These are phyloP conservation scores for Tichodroma muraria DNA, from an alignment of 2,113 vertebrate genomes.

Conservation along the genomic window DNA sequence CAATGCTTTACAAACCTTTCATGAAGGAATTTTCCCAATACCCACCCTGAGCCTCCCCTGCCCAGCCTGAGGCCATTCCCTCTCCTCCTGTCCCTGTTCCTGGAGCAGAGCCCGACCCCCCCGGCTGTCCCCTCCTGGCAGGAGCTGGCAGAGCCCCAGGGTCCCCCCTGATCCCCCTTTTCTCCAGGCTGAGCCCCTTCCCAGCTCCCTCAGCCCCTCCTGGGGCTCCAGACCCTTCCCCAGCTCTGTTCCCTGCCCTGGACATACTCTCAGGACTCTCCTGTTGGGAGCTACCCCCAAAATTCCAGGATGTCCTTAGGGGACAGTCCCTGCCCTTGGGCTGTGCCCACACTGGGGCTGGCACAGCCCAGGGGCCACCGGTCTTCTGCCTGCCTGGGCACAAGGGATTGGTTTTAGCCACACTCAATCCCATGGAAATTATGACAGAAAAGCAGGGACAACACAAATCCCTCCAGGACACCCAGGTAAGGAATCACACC, in stretches of 20 bases:
- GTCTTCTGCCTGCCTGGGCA: background rate
- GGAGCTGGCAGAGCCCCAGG: background rate
- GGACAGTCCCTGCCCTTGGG: background rate
- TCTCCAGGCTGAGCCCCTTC: background rate
- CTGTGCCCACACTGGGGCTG: background rate
- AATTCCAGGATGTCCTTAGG: background rate
- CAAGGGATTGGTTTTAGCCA: background rate
- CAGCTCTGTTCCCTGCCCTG: background rate
- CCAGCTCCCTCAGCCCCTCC: too few relatives aligned
- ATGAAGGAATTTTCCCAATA: background rate
- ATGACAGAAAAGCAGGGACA: background rate
- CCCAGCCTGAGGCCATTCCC: background rate
- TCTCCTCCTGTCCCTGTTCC: background rate
- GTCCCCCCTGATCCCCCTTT: background rate
- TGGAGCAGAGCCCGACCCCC: background rate
- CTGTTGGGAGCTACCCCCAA: background rate
- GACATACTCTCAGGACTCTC: fast-evolving
- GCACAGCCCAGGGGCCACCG: background rate
- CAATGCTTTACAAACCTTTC: fast-evolving
- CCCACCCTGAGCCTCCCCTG: fast-evolving
- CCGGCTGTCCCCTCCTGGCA: background rate
- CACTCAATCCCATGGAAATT: background rate
- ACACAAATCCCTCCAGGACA: background rate
- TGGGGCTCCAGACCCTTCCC: background rate
- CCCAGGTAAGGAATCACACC: background rate